These are phyloP conservation scores for Thaumatotibia leucotreta DNA, from an alignment of 1,140 invertebrate genomes.

Conservation along the genomic window DNA sequence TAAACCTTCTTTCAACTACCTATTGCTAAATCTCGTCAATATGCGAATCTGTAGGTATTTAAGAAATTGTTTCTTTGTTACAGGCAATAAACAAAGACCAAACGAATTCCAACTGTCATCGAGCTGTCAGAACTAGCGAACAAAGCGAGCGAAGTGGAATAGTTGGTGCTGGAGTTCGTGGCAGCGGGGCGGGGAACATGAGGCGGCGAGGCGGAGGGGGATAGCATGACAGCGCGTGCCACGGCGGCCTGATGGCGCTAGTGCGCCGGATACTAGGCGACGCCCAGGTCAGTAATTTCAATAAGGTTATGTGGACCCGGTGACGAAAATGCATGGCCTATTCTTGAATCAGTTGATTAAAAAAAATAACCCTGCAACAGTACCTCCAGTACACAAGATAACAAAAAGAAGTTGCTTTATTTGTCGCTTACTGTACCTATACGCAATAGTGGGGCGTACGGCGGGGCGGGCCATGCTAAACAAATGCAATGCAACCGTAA, in stretches of 20 bases:
- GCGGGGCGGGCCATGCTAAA: no score
- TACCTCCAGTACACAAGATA: no score
- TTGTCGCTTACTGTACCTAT: no score
- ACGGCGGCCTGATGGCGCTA: constrained; percentile 74
- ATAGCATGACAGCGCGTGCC: constrained; percentile 70
- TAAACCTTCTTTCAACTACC: no score
- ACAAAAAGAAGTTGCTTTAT: no score
- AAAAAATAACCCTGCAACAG: no score
- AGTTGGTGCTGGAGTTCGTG: constrained; percentile 19
- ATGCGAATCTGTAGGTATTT: neutral
- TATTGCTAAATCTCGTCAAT: neutral
- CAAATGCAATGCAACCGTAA: no score
- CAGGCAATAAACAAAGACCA: neutral
- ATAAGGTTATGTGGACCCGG: no score
- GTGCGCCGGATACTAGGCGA: constrained; percentile 76
- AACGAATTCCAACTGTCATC: neutral
- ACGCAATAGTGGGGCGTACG: no score
- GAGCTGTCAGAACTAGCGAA: neutral
- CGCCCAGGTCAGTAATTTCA: constrained; percentile 69
- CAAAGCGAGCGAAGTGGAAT: constrained; percentile 6
- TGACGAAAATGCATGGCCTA: no score
- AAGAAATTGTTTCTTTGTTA: neutral
- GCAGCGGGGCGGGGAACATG: constrained; percentile 41
- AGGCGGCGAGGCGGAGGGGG: constrained; percentile 47
- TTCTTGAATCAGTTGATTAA: no score